Evolutionary conservation across 1,140 invertebrate genomes (phyloP).

Genomic region (Plodia interpunctella): DNA sequence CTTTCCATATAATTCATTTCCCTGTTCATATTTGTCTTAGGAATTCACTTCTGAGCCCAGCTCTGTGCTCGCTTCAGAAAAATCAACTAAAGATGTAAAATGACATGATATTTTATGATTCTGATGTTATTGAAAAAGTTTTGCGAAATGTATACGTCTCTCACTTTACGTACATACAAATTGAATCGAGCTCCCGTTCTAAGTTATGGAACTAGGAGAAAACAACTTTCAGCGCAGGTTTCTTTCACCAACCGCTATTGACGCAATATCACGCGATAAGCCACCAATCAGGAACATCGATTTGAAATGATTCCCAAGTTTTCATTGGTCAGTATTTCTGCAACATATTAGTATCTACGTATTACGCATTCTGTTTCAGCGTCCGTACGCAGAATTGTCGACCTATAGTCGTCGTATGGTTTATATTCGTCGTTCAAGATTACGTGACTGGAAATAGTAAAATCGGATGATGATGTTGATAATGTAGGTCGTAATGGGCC

Average conservation of each 20-base stretch:
- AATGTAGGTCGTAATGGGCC: conserved; percentile 74
- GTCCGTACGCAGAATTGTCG: conserved; percentile 26
- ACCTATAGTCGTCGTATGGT: conserved; percentile 52
- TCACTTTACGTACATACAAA: conserved; percentile 53
- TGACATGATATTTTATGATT: conserved; percentile 49
- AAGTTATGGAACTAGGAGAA: conserved; percentile 20
- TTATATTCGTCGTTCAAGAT: conserved; percentile 70
- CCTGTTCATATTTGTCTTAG: conserved; percentile 74
- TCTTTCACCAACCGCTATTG: neutral
- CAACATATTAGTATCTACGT: conserved; percentile 10
- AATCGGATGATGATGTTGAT: conserved; percentile 76
- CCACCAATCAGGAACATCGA: conserved; percentile 4
- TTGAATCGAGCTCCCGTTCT: conserved; percentile 38
- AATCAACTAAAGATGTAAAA: conserved; percentile 44
- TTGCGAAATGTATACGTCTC: conserved; percentile 43
- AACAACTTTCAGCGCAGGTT: conserved; percentile 9
- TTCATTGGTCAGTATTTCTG: conserved; percentile 13
- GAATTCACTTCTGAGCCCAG: conserved; percentile 42
- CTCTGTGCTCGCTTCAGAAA: conserved; percentile 26
- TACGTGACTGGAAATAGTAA: conserved; percentile 76
- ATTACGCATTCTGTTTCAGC: conserved; percentile 30
- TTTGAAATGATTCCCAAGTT: conserved; percentile 1
- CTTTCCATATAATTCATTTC: conserved; percentile 73
- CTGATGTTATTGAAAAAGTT: conserved; percentile 59
- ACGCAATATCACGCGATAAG: conserved; percentile 9